A percentile compares a stretch with the other conserved stretches of the same genome.
phyloP scores from a whole-genome alignment of 2,797 vertebrate genomes.

The Serranus cabrilla region DNA sequence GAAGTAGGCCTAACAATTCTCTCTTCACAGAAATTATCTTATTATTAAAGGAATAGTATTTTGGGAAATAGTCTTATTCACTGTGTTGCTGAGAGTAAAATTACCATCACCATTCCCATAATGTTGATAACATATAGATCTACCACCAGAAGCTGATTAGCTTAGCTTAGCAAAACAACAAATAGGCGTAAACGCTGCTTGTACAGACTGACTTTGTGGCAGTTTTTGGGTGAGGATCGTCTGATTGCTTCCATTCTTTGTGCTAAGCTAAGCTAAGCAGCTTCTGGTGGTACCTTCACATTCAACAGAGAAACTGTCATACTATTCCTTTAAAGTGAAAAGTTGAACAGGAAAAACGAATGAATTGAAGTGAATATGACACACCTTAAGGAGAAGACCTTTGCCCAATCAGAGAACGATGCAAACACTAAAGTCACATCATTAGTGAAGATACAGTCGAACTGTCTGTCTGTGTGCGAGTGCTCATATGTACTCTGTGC shows the following conservation, averaged over 20 bases:
- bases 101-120: neutral
- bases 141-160: neutral
- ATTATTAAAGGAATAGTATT: neutral
- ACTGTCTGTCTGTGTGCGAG: neutral
- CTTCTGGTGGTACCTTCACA: neutral
- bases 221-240: neutral
- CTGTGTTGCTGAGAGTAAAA: neutral
- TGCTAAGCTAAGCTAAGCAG: neutral
- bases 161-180: neutral
- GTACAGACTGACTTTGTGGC: neutral
- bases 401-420: neutral
- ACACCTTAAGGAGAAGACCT: neutral
- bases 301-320: neutral
- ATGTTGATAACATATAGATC: neutral
- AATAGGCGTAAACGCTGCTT: neutral
- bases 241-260: neutral
- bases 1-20: neutral
- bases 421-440: slow-evolving; percentile 7
- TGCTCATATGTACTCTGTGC: slow-evolving; percentile 10
- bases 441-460: neutral
- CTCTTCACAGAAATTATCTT: neutral
- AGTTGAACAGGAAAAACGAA: neutral
- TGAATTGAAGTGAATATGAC: no score
- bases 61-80: neutral
- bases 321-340: neutral